Evolutionary conservation across 2,888 invertebrate genomes (phyloP).

Genomic region (Omphaloscelis lunosa): DNA sequence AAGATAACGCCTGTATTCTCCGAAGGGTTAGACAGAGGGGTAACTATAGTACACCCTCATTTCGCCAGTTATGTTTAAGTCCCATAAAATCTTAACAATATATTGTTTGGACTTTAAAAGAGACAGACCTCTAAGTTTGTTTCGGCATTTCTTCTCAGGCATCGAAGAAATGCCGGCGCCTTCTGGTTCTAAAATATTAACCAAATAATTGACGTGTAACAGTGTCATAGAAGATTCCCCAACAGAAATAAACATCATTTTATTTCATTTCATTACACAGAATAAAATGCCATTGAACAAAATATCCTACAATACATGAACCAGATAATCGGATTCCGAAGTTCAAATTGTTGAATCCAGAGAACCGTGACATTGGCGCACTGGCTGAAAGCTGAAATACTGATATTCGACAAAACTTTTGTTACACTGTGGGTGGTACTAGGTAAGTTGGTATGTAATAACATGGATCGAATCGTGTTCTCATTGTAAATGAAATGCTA

Average conservation of each 20-base stretch:
- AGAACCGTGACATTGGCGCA: not conserved
- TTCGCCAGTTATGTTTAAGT: too few species aligned
- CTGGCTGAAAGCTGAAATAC: slow-evolving; percentile 5
- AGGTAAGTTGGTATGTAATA: not conserved
- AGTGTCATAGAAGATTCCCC: not conserved
- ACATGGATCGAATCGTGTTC: not conserved
- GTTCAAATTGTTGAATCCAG: not conserved
- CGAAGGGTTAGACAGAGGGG: too few species aligned
- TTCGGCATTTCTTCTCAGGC: not conserved
- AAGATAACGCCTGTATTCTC: too few species aligned
- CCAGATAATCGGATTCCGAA: not conserved
- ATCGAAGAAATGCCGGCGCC: not conserved
- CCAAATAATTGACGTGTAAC: not conserved
- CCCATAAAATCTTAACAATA: not conserved
- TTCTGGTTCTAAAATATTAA: not conserved
- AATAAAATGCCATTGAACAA: not conserved
- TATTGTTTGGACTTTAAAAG: not conserved
- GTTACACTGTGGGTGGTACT: not conserved
- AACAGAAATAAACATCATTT: not conserved
- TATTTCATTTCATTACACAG: not conserved
- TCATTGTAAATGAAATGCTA: not conserved
- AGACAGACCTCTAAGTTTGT: not conserved
- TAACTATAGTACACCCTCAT: too few species aligned
- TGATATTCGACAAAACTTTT: not conserved
- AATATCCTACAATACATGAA: not conserved